Percentiles rank a stretch among this genome's conserved stretches.
Conservation (phyloP, 2,113 vertebrate species). For the Thamnophis sirtalis region DNA sequence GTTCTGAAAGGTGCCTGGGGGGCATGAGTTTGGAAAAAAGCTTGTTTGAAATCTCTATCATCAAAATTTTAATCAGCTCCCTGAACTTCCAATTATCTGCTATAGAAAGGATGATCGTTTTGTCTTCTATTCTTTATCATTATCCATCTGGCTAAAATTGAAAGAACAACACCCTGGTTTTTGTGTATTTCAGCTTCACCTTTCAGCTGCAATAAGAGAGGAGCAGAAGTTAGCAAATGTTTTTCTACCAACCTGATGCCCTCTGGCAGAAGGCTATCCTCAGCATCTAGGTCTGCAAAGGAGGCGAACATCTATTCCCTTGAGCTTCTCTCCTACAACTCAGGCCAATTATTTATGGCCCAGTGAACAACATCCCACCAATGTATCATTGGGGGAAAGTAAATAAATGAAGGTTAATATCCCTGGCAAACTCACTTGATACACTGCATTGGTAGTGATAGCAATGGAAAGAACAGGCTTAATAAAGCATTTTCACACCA, state of each 20-base stretch:
- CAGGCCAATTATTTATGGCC: conserved; percentile 9
- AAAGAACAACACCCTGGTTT: not conserved
- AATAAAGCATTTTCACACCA: conserved; percentile 19
- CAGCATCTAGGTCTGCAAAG: not conserved
- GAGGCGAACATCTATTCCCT: not conserved
- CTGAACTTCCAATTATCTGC: not conserved
- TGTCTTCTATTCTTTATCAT: not conserved
- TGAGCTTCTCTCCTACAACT: not conserved
- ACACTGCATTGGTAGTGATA: not conserved
- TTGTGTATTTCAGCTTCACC: not conserved
- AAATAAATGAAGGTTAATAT: conserved; percentile 27
- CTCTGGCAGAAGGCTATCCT: not conserved
- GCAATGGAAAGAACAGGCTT: conserved; percentile 3
- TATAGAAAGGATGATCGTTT: not conserved
- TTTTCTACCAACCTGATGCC: not conserved
- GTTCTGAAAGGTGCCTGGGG: not conserved
- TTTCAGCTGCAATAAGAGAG: not conserved
- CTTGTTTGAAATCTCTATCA: not conserved
- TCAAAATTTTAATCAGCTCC: not conserved
- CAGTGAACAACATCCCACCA: not conserved
- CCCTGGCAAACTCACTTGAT: conserved; percentile 21
- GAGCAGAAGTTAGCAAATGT: not conserved
- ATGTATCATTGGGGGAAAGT: not conserved
- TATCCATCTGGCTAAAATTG: not conserved
- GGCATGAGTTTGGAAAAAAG: not conserved